Evolutionary conservation across 2,888 invertebrate species (phyloP), one percentile per base, ranked within the genome.

Genomic region (Antheraea yamamai): DNA sequence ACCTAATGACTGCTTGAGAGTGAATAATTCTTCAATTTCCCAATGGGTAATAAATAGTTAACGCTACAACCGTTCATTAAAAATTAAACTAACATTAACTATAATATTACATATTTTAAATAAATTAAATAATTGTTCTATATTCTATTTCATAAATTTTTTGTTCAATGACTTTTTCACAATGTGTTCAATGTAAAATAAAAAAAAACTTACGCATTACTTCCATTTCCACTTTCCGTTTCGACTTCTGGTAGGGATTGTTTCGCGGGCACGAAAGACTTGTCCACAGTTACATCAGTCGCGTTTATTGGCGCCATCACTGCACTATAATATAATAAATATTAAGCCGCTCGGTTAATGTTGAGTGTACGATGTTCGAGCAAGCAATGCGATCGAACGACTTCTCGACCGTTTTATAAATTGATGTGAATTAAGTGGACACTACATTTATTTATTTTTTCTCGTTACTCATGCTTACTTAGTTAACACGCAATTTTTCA

Each of bases 221-320:
- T 76, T 55, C 84, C 86, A 81, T 89, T 91, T 74, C 84, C 87
- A 78, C 86, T 85, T 77, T 94, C 95, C 0, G 88, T 86, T 77
- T 93, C 91, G 14, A 93, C 91, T 88, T 94, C 94, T 58, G 94
- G 94, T 39, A 94, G 82, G 39, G 86, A 83, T 81, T 91, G 83
- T 80, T 93, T 94, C 7, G 88, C 90, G 10, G 91, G 83, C 77
- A 88, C 84, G 77, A 84, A 90, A 75, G 79, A 81, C 80, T 91
- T 90, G 78, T 84, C 83, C 73, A 85, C 91, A 74, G 89, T 91
- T n/a, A 91, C 78, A 75, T 89, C 87, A 78, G 87, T 90, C 71
- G 85, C 90, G 82, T 93, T 93, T 64, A 93, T 88, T 58, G 95
- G 94, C 78, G 94, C 92, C 95, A 94, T 95, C 89, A 89, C 91